Base-by-base conservation (phyloP, 2,113 vertebrate genomes). In the Poeciliopsis occidentalis region DNA sequence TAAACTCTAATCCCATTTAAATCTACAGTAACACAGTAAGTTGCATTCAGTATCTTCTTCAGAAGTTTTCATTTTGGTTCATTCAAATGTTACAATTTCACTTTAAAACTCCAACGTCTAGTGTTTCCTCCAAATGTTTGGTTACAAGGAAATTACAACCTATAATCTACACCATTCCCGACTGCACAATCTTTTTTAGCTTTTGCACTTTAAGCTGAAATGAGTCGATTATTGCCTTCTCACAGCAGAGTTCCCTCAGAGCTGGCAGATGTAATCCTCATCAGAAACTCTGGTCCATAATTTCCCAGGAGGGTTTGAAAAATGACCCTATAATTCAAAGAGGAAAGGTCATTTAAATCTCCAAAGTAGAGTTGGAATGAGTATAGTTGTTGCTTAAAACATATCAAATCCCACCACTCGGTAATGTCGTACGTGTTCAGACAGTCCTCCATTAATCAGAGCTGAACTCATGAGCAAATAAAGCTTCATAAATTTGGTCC, bases 191-290 rank as follows among this genome's bases (percentile, higher is more conserved):
- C 7, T 24, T 57, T 57, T 57, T 57, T n/a, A 57, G 51, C 12
- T 13, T 26, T 7, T 26, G 5, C 19, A 6, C 39, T 66, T 41
- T 41, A 37, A 12, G 2, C 24, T 39, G 8, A 12, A 66, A 26
- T n/a, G 64, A n/a, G 34, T 39, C 26, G 24, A 41, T 15, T 12
- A 4, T 39, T 13, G 64, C 4, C 34, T 66, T 10, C 12, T 15
- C 6, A 41, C 13, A 66, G 39, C 34, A 24, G 12, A 26, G n/a
- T n/a, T 39, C 32, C 24, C 30, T 31, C 32, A 31, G 30, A 31
- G 17, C 29, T 64, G 19, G 32, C 31, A 65, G 31, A 24, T 65
- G 31, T 66, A n/a, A 66, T 66, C 64, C 11, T 66, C 64, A 65
- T 39, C 32, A 39, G 63, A 66, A 11, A n/a, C 51, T 57, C 11